These are phyloP conservation scores for Lacanobia oleracea DNA, from an alignment of 2,888 invertebrate genomes.

Conservation along the genomic window DNA sequence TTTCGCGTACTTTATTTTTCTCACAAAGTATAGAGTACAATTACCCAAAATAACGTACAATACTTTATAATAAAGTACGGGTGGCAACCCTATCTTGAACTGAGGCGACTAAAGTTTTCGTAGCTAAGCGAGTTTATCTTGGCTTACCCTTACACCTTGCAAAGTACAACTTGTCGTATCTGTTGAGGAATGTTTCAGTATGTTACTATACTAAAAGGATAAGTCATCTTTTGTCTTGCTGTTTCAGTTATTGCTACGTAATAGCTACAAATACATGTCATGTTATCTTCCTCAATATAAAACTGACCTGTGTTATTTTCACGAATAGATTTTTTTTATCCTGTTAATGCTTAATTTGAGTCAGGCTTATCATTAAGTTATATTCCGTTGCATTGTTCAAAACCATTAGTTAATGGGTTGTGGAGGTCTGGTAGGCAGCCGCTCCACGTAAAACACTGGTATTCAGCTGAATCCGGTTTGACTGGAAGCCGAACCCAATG, in stretches of 20 bases:
- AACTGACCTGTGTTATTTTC: not conserved
- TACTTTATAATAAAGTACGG: too few species aligned
- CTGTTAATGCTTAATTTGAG: not conserved
- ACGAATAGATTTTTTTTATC: not conserved
- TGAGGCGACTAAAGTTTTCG: conserved; percentile 15
- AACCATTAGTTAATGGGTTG: too few species aligned
- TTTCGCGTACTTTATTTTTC: too few species aligned
- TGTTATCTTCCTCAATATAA: conserved; percentile 2
- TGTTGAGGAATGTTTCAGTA: not conserved
- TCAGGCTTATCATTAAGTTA: too few species aligned
- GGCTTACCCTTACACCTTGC: conserved; percentile 12
- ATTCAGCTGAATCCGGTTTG: too few species aligned
- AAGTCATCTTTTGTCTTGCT: not conserved
- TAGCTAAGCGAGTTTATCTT: conserved; percentile 23
- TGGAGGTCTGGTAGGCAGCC: too few species aligned
- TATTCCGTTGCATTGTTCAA: too few species aligned
- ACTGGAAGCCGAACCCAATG: too few species aligned
- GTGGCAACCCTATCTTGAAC: conserved; percentile 3
- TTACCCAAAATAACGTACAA: too few species aligned
- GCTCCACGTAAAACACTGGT: too few species aligned
- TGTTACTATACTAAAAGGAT: not conserved
- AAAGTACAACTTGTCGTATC: not conserved
- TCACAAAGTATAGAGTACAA: too few species aligned
- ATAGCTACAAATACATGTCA: not conserved
- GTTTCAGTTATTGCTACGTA: not conserved